These are phyloP conservation scores for Typhlomys cinereus DNA, from an alignment of 2,113 vertebrate genomes.

Conservation along the genomic window DNA sequence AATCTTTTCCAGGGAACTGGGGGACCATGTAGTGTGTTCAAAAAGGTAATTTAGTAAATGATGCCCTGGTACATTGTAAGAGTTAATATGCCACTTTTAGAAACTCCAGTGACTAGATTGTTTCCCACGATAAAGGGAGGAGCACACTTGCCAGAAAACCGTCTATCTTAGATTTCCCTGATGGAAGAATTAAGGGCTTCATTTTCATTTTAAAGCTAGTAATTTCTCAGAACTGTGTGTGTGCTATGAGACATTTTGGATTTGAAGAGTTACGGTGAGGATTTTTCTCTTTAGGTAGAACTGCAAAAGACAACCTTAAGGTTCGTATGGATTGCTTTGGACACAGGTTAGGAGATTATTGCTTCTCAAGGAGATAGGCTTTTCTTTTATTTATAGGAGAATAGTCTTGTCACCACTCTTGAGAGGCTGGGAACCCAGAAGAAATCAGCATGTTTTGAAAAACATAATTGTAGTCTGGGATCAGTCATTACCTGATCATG, in stretches of 20 bases:
- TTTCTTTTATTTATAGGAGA: slow-evolving; percentile 5
- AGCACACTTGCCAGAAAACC: slow-evolving; percentile 57
- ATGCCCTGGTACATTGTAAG: slow-evolving; percentile 59
- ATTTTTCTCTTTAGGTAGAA: slow-evolving; percentile 38
- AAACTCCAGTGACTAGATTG: slow-evolving; percentile 67
- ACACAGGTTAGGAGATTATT: background rate
- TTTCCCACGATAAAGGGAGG: slow-evolving; percentile 56
- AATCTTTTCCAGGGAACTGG: slow-evolving; percentile 58
- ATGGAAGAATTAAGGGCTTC: slow-evolving; percentile 69
- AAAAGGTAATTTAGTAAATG: slow-evolving; percentile 72
- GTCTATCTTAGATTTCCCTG: slow-evolving; percentile 71
- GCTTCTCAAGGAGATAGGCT: background rate
- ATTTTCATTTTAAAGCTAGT: slow-evolving; percentile 70
- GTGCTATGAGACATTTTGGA: slow-evolving; percentile 65
- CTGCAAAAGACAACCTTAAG: background rate
- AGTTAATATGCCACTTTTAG: slow-evolving; percentile 76
- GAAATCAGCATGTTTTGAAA: slow-evolving; percentile 19
- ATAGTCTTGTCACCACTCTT: background rate
- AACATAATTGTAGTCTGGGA: background rate
- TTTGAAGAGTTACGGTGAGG: slow-evolving; percentile 56
- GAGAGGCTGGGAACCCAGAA: background rate
- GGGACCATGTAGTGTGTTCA: slow-evolving; percentile 40
- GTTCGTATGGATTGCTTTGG: slow-evolving; percentile 31
- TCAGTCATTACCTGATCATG: background rate
- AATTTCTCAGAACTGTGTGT: slow-evolving; percentile 60